Conservation (phyloP, 2,888 invertebrate genomes). For the Ephialtes manifestator region DNA sequence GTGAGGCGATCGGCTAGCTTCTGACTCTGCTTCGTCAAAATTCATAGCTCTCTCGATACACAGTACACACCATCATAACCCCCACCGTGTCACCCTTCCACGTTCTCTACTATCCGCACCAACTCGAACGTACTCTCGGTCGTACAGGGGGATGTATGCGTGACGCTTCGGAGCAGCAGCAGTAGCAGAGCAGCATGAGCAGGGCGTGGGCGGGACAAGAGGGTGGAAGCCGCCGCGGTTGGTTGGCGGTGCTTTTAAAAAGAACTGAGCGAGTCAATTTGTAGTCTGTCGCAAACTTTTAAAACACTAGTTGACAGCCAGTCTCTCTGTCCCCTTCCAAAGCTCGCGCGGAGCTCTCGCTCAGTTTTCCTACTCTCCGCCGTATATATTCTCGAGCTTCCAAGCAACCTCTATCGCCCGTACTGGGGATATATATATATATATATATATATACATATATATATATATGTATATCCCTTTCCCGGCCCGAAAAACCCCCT, state of each 20-base stretch:
- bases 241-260: conserved; percentile 85
- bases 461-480: not conserved
- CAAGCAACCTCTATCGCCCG: conserved; percentile 1
- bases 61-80: conserved; percentile 1
- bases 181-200: conserved; percentile 33
- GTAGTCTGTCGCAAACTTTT: conserved; percentile 86
- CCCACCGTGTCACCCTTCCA: conserved; percentile 19
- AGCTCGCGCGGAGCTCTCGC: conserved; percentile 62
- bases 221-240: conserved; percentile 78
- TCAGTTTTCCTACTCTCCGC: conserved; percentile 65
- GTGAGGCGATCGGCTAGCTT: conserved; percentile 5
- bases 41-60: conserved; percentile 69
- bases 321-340: conserved; percentile 63
- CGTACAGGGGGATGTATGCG: conserved; percentile 46
- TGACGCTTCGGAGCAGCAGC: conserved; percentile 35
- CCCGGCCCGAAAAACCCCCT: conserved; percentile 15
- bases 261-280: conserved; percentile 86
- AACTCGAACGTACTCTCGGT: conserved; percentile 37
- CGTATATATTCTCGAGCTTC: conserved; percentile 25
- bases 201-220: conserved; percentile 67
- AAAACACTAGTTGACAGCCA: conserved; percentile 86
- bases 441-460: not conserved
- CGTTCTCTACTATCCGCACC: conserved; percentile 37
- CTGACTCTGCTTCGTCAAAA: conserved; percentile 68
- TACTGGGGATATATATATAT: not conserved